These are phyloP conservation scores for Orchesella flavescens DNA, from an alignment of 2,888 invertebrate species.

Conservation along the genomic window DNA sequence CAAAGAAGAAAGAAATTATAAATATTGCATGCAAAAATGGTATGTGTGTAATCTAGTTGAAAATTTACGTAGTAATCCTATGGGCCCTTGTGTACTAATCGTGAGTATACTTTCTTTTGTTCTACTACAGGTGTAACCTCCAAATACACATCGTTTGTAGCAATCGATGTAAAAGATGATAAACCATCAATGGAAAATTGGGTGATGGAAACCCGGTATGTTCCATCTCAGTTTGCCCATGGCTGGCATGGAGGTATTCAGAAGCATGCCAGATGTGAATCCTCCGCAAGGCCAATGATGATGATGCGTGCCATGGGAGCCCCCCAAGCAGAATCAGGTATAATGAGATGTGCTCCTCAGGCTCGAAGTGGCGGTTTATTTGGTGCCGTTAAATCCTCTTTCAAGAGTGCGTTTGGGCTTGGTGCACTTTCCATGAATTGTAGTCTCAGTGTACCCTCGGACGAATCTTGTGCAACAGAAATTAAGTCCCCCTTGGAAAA, in stretches of 20 bases:
- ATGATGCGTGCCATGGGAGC: too few species aligned
- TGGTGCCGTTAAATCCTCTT: too few species aligned
- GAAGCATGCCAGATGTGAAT: too few species aligned
- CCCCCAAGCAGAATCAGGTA: too few species aligned
- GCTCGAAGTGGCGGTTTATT: too few species aligned
- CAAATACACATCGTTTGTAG: slow-evolving; percentile 68
- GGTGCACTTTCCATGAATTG: too few species aligned
- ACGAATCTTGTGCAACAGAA: not conserved
- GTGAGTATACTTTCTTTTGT: not conserved
- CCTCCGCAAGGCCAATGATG: too few species aligned
- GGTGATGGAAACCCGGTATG: slow-evolving; percentile 39
- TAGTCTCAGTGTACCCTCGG: too few species aligned
- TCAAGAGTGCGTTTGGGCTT: too few species aligned
- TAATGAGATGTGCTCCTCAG: too few species aligned
- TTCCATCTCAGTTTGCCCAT: slow-evolving; percentile 66
- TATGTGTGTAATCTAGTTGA: not conserved
- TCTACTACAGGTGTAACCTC: slow-evolving; percentile 62
- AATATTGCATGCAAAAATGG: slow-evolving; percentile 62
- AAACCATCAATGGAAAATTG: not conserved
- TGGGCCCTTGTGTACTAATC: not conserved
- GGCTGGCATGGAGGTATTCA: slow-evolving; percentile 65
- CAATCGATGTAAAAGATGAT: slow-evolving; percentile 40
- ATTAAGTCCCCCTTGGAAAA: not conserved
- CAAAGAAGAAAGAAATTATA: slow-evolving; percentile 42
- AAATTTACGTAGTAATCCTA: too few species aligned